phyloP scores from a whole-genome alignment of 2,113 vertebrate genomes.

The Cephalopholis sonnerati region DNA sequence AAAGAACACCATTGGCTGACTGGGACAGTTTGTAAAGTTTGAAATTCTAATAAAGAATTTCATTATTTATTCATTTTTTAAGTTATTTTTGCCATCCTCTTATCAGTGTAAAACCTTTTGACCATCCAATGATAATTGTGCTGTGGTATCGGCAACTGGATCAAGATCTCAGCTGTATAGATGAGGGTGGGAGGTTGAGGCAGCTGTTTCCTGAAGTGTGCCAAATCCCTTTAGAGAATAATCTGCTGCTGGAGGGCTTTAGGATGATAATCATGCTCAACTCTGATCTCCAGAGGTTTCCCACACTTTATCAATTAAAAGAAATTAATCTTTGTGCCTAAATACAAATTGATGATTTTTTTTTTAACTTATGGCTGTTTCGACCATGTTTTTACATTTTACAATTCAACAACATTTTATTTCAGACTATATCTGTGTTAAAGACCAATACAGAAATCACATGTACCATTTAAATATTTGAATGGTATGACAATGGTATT shows the following conservation, averaged over 20 bases:
- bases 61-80: neutral
- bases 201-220: neutral
- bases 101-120: no score
- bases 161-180: neutral
- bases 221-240: slow-evolving; percentile 4
- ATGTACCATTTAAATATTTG: neutral
- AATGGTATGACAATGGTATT: no score
- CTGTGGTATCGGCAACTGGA: neutral
- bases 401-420: neutral
- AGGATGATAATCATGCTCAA: neutral
- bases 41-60: neutral
- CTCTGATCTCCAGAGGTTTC: neutral
- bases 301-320: neutral
- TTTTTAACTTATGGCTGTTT: no score
- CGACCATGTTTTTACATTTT: neutral
- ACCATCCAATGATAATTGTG: no score
- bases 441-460: neutral
- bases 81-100: no score
- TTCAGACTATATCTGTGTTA: neutral
- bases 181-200: neutral
- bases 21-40: neutral
- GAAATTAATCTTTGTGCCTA: no score
- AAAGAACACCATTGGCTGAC: slow-evolving; percentile 6
- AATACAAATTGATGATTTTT: neutral
- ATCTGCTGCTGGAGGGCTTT: neutral